Conservation (phyloP, 2,113 vertebrate genomes). For the Nesoenas mayeri region DNA sequence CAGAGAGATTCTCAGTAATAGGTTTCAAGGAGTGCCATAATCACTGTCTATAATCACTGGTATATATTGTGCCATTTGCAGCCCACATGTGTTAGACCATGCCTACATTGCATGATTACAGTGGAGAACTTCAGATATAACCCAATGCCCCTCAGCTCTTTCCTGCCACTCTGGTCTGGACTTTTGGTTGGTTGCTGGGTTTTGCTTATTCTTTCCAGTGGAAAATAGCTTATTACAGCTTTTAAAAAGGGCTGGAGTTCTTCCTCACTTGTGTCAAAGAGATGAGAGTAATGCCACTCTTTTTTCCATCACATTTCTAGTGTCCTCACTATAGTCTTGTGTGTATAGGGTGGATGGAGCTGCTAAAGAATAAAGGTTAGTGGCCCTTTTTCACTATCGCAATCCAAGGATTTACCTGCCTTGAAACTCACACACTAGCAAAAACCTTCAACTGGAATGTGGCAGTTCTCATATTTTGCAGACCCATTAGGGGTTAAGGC, state of each 20-base stretch:
- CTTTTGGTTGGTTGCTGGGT: not conserved
- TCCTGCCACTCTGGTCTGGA: not conserved
- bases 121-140: not conserved
- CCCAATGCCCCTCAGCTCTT: not conserved
- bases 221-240: not conserved
- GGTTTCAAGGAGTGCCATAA: not conserved
- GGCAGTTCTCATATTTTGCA: not conserved
- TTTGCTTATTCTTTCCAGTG: not conserved
- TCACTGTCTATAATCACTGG: not conserved
- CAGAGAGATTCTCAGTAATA: not conserved
- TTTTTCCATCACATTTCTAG: not conserved
- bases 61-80: not conserved
- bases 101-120: not conserved
- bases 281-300: not conserved
- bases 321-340: not conserved
- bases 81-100: not conserved
- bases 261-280: not conserved
- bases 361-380: not conserved
- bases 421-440: not conserved
- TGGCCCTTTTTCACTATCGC: not conserved
- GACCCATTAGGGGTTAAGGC: not conserved
- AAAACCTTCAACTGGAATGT: not conserved
- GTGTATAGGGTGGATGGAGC: not conserved
- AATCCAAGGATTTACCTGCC: not conserved
- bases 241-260: not conserved